Evolutionary conservation across 2,888 invertebrate species (phyloP), one percentile per base, ranked within the genome.

Genomic region (Herminia tarsipennalis): DNA sequence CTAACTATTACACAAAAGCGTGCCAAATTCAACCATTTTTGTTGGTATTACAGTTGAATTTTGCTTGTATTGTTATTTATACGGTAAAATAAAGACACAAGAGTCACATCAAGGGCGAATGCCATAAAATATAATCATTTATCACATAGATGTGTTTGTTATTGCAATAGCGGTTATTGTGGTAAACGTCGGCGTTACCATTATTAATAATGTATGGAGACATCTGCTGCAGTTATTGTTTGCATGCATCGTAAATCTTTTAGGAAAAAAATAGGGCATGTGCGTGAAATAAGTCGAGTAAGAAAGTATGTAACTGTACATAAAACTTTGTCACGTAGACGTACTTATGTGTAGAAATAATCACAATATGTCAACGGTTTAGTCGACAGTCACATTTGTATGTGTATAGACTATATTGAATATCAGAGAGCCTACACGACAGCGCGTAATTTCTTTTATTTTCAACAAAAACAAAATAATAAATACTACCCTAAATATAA

Each of bases 101-200:
- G 73, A 81, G 76, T 80, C 81, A 71, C 73, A 73, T 84, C 65
- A 83, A 86, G 86, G 83, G 87, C 83, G 77, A 84, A 77, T 66
- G 78, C 86, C 82, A 86, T 88, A 86, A 89, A 89, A 86, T 84
- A 83, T 83, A 76, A 86, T 86, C 87, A 88, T 91, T 90, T 88
- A 89, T 91, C 89, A 89, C 70, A 65, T 72, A 70, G 80, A 81
- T 80, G 82, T 87, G 86, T 88, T 87, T 88, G 86, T 83, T 87
- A 84, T 83, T 80, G 83, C 83, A 73, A 75, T 76, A 76, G 80
- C 59, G 84, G 87, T 86, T 81, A 81, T 83, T 84, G 89, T 77
- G 89, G 89, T 88, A 83, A 86, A 86, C 78, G 86, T 82, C 82
- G 86, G 85, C 83, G 86, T 83, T 81, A 76, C 77, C 83, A 78